Conservation (phyloP, 64 coral and sea anemone genomes). For the Montipora foliosa region DNA sequence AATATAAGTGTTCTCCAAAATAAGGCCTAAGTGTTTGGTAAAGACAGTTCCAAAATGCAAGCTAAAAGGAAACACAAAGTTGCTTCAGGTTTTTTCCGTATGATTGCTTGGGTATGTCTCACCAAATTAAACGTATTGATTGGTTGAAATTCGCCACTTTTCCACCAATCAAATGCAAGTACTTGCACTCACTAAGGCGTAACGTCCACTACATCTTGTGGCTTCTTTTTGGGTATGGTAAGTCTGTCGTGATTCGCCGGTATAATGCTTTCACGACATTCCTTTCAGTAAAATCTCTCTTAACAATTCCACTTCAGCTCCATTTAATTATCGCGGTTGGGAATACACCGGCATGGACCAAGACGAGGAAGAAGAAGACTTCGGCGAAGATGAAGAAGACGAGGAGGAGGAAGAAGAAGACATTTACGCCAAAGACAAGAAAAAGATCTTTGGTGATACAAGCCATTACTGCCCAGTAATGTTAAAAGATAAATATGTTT, state of each 20-base stretch:
- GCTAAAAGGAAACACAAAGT: too few species aligned
- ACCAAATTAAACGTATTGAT: neutral
- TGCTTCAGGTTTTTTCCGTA: too few species aligned
- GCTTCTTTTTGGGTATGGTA: too few species aligned
- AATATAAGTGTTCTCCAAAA: too few species aligned
- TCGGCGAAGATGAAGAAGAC: constrained; percentile 92
- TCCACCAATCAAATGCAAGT: neutral
- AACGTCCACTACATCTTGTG: too few species aligned
- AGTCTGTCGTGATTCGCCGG: neutral
- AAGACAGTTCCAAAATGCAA: too few species aligned
- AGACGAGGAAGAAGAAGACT: constrained; percentile 97
- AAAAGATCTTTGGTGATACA: constrained; percentile 91
- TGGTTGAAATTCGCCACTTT: neutral
- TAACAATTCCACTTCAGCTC: constrained; percentile 16
- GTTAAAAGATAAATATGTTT: constrained; percentile 90
- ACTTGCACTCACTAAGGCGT: neutral
- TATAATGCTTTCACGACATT: neutral
- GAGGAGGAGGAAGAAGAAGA: constrained; percentile 86
- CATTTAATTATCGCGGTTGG: constrained; percentile 92
- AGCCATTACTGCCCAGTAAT: constrained; percentile 96
- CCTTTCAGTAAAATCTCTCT: neutral
- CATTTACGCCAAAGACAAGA: constrained; percentile 84
- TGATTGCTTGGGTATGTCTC: neutral
- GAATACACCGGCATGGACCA: constrained; percentile 99
- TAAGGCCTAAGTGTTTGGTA: too few species aligned